Percentiles rank a stretch among this genome's conserved stretches.
Evolutionary conservation across 2,888 invertebrate species (phyloP).

Genomic region (Andrena haemorrhoa): DNA sequence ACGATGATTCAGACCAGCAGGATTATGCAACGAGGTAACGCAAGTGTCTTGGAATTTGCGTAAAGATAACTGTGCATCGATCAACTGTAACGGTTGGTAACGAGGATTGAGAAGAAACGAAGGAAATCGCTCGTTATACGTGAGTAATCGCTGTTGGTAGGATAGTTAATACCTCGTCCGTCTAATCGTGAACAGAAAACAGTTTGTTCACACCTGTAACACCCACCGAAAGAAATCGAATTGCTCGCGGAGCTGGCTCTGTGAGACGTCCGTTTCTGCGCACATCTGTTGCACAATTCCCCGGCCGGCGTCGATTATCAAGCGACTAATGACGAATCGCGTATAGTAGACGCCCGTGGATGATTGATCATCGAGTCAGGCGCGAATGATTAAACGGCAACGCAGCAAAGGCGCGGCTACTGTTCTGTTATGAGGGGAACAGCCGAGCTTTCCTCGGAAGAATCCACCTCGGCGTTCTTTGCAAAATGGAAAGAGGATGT

Average conservation of each 20-base stretch:
- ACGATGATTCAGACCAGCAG: no score
- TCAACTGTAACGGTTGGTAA: no score
- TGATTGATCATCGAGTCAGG: slow-evolving; percentile 65
- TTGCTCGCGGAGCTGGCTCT: neutral
- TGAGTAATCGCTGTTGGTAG: no score
- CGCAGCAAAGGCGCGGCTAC: slow-evolving; percentile 59
- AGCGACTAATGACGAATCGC: slow-evolving; percentile 55
- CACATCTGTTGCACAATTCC: slow-evolving; percentile 38
- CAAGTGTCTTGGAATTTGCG: no score
- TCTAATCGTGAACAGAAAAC: neutral
- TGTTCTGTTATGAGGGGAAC: slow-evolving; percentile 18
- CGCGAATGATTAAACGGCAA: slow-evolving; percentile 64
- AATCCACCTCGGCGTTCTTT: slow-evolving; percentile 1
- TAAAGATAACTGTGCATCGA: no score
- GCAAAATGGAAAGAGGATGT: neutral
- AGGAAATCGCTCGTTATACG: no score
- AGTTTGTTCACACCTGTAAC: neutral
- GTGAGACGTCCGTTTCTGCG: neutral
- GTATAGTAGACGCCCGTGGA: slow-evolving; percentile 46
- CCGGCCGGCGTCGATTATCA: slow-evolving; percentile 11
- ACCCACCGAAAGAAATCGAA: neutral
- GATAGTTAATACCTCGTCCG: neutral
- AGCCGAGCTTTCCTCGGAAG: slow-evolving; percentile 15
- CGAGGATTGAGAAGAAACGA: no score
- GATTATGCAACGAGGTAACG: no score